A percentile compares a stretch with the other conserved stretches of the same genome.
These are phyloP conservation scores for Pachycephala philippinensis DNA, from an alignment of 2,113 vertebrate species.

Conservation along the genomic window DNA sequence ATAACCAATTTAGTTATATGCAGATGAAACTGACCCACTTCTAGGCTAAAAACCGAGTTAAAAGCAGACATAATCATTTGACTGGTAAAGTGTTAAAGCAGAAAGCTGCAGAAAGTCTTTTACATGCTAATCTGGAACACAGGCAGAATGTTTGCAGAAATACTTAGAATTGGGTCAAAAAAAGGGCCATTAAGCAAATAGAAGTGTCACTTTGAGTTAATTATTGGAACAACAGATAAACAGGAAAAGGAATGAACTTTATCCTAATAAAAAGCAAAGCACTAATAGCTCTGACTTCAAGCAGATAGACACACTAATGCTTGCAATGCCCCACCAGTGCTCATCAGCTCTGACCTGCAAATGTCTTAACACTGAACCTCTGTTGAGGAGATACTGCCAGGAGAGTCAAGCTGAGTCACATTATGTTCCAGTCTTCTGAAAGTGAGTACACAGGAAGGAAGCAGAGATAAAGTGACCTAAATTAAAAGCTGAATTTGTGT, in stretches of 20 bases:
- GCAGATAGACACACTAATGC: neutral
- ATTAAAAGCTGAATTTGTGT: slow-evolving; percentile 36
- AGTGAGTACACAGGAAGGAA: slow-evolving; percentile 4
- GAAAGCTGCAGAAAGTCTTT: neutral
- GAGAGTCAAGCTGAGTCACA: slow-evolving; percentile 42
- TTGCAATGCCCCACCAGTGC: neutral
- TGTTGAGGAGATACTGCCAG: slow-evolving; percentile 21
- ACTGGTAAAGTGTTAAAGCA: neutral
- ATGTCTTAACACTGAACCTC: slow-evolving; percentile 6
- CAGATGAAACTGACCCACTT: neutral
- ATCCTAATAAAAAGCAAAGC: neutral
- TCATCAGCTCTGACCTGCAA: slow-evolving; percentile 9
- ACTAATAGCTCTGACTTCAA: neutral
- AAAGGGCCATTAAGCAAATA: neutral
- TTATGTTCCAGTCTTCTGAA: slow-evolving; percentile 29
- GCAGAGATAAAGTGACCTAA: slow-evolving; percentile 12
- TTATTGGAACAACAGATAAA: neutral
- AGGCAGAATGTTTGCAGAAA: neutral
- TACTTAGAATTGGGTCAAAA: neutral
- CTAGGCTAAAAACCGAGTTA: neutral
- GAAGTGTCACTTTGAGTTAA: neutral
- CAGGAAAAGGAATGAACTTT: neutral
- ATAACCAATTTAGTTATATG: neutral
- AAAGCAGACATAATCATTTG: neutral
- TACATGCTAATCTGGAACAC: neutral